A percentile compares a stretch with the other conserved stretches of the same genome.
These are phyloP conservation scores for Rhodinocichla rosea DNA, from an alignment of 2,113 vertebrate genomes.

Conservation along the genomic window DNA sequence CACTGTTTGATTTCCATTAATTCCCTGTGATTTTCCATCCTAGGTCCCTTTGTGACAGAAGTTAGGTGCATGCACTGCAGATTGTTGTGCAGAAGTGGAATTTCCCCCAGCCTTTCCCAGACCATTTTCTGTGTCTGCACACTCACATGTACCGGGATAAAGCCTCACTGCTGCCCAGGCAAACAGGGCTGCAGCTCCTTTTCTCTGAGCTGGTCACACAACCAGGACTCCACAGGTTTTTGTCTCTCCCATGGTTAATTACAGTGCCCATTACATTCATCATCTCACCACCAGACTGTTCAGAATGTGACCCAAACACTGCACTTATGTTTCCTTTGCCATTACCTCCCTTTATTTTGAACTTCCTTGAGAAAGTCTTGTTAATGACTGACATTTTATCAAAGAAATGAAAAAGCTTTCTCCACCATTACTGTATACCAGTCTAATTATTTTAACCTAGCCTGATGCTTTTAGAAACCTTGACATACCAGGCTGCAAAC, in stretches of 20 bases:
- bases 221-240: neutral
- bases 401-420: neutral
- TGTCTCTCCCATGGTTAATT: neutral
- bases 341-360: neutral
- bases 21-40: neutral
- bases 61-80: neutral
- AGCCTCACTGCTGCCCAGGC: neutral
- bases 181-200: neutral
- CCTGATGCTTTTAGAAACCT: neutral
- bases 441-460: neutral
- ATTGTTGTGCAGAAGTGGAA: neutral
- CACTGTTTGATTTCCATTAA: neutral
- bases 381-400: neutral
- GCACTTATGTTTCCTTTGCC: neutral
- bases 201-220: neutral
- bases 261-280: neutral
- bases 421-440: neutral
- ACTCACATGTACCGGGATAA: neutral
- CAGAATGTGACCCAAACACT: neutral
- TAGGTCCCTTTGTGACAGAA: neutral
- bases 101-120: neutral
- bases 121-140: neutral
- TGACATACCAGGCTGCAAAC: neutral
- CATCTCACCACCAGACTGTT: neutral
- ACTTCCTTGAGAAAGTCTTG: neutral